Conservation (phyloP, 2,113 vertebrate species). For the Hyla sarda region DNA sequence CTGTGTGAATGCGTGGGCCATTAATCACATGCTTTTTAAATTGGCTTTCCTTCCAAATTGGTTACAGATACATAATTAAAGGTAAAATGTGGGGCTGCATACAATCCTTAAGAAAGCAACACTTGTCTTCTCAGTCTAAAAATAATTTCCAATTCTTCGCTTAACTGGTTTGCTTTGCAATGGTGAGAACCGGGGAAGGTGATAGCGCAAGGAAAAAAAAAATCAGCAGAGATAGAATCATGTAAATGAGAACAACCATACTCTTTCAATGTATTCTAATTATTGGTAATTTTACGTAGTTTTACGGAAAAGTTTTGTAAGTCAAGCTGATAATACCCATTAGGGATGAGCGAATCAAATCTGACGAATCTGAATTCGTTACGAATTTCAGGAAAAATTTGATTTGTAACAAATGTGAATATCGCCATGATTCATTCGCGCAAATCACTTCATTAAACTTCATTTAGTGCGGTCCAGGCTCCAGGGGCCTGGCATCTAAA, state of each 20-base stretch:
- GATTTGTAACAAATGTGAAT: too few relatives aligned
- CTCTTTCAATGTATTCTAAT: neutral
- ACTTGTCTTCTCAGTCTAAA: conserved; percentile 60
- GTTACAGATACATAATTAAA: conserved; percentile 76
- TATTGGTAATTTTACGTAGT: neutral
- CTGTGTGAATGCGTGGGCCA: conserved; percentile 67
- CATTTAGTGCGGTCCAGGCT: too few relatives aligned
- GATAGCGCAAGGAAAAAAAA: neutral
- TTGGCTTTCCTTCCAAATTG: conserved; percentile 74
- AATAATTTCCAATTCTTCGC: conserved; percentile 46
- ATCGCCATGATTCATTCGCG: too few relatives aligned
- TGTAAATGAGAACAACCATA: neutral
- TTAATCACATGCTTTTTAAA: conserved; percentile 73
- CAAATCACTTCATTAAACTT: too few relatives aligned
- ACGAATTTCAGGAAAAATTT: too few relatives aligned
- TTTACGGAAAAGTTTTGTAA: neutral
- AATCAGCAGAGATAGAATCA: neutral
- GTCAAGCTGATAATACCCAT: neutral
- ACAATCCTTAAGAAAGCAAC: conserved; percentile 66
- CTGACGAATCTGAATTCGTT: too few relatives aligned
- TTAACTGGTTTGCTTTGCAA: conserved; percentile 19
- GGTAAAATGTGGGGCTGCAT: conserved; percentile 68
- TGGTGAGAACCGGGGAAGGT: neutral
- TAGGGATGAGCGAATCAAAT: too few relatives aligned
- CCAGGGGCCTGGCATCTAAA: too few relatives aligned